Percentiles rank a stretch among this genome's conserved stretches.
These are phyloP conservation scores for Rousettus madagascariensis DNA, from an alignment of 2,797 vertebrate genomes.

Conservation along the genomic window DNA sequence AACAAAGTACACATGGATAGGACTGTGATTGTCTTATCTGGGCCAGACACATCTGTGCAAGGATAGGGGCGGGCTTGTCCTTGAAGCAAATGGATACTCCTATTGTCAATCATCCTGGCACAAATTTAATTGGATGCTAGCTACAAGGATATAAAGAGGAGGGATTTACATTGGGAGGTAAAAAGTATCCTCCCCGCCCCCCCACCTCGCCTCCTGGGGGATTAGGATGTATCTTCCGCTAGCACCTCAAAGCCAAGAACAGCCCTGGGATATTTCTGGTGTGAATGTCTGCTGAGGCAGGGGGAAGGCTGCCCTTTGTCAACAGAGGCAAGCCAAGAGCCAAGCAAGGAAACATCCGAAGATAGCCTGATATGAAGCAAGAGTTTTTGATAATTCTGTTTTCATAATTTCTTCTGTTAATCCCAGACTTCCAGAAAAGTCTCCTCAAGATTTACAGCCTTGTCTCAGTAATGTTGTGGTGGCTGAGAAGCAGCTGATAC, in stretches of 20 bases:
- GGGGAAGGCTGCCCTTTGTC: background rate
- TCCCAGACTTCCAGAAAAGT: background rate
- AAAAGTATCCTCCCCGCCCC: background rate
- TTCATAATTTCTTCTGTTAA: background rate
- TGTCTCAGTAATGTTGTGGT: background rate
- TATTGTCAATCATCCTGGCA: background rate
- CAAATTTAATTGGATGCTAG: slow-evolving; percentile 1
- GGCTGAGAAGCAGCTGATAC: background rate
- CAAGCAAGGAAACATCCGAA: background rate
- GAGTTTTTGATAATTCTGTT: background rate
- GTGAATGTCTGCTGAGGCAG: background rate
- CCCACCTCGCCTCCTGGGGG: too few relatives aligned
- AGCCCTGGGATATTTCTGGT: background rate
- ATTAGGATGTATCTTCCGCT: background rate
- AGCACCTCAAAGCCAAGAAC: background rate
- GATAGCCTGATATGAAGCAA: background rate
- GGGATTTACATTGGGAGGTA: background rate
- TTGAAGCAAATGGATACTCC: slow-evolving; percentile 33
- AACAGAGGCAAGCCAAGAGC: background rate
- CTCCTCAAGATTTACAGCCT: background rate
- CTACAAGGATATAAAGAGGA: slow-evolving; percentile 12
- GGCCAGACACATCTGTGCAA: background rate
- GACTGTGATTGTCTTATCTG: slow-evolving; percentile 45
- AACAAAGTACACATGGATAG: background rate
- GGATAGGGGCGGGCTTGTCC: background rate